Evolutionary conservation across 2,797 vertebrate genomes (phyloP).

Genomic region (Centroberyx gerrardi): DNA sequence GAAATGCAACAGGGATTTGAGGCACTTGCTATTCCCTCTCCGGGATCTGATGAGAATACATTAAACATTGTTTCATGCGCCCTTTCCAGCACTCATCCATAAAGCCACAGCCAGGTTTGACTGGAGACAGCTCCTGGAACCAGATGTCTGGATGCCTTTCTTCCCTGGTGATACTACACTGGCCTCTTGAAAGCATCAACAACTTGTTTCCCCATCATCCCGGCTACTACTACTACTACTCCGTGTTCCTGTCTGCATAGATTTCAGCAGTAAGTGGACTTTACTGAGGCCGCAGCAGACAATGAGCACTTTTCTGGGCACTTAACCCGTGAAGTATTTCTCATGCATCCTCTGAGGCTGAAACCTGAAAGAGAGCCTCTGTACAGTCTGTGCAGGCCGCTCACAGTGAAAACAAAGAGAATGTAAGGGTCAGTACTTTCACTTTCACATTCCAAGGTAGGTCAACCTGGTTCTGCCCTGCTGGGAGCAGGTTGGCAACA

Average conservation of each 20-base stretch:
- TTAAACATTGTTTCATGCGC: slow-evolving; percentile 53
- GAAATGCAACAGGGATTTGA: slow-evolving; percentile 52
- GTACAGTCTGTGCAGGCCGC: slow-evolving; percentile 14
- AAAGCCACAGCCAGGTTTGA: slow-evolving; percentile 60
- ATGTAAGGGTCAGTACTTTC: slow-evolving; percentile 42
- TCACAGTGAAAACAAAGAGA: slow-evolving; percentile 49
- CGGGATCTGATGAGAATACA: slow-evolving; percentile 61
- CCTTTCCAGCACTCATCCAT: slow-evolving; percentile 60
- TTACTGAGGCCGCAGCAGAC: slow-evolving; percentile 34
- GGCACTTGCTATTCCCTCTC: slow-evolving; percentile 48
- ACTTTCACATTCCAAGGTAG: slow-evolving; percentile 51
- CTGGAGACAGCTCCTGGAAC: slow-evolving; percentile 57
- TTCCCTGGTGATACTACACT: slow-evolving; percentile 58
- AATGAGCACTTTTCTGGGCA: slow-evolving; percentile 48
- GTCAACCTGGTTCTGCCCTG: slow-evolving; percentile 38
- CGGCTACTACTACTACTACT: slow-evolving; percentile 41
- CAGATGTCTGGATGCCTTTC: slow-evolving; percentile 75
- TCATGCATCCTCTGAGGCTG: slow-evolving; percentile 47
- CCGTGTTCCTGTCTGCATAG: slow-evolving; percentile 44
- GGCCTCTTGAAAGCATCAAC: slow-evolving; percentile 66
- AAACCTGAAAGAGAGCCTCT: slow-evolving; percentile 39
- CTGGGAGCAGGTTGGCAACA: slow-evolving; percentile 36
- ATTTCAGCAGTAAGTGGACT: slow-evolving; percentile 39
- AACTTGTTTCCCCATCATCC: slow-evolving; percentile 71
- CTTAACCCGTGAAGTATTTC: slow-evolving; percentile 51